Evolutionary conservation across 2,888 invertebrate genomes (phyloP).

Genomic region (Latrodectus hesperus): DNA sequence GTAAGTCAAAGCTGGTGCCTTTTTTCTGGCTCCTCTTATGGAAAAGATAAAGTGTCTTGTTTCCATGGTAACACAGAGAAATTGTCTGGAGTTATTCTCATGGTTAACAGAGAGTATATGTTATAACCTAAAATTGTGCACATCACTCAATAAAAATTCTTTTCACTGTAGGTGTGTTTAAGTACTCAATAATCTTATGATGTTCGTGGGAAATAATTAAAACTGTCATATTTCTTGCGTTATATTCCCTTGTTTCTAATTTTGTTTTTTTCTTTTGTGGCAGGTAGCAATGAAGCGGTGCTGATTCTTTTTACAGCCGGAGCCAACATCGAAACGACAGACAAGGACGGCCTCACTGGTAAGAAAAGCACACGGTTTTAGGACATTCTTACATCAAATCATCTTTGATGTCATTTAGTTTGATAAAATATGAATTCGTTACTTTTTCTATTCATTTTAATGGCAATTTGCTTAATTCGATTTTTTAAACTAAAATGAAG

Average conservation of each 20-base stretch:
- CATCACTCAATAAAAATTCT: not conserved
- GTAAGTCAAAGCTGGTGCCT: no score
- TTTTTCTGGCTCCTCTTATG: not conserved
- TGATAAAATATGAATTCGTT: no score
- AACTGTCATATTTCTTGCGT: no score
- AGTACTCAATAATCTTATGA: no score
- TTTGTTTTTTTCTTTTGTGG: not conserved
- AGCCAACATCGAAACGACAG: conserved; percentile 85
- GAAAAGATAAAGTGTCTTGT: not conserved
- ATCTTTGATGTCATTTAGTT: no score
- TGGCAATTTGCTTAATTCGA: no score
- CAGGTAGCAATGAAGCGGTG: conserved; percentile 91
- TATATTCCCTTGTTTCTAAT: not conserved
- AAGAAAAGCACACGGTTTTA: conserved; percentile 27
- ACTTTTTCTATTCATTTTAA: no score
- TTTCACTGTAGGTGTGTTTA: no score
- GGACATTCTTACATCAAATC: no score
- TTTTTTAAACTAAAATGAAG: no score
- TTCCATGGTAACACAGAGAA: not conserved
- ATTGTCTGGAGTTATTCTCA: not conserved
- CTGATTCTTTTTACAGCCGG: conserved; percentile 90
- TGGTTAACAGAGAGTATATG: not conserved
- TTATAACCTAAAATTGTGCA: not conserved
- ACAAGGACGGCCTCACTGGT: conserved; percentile 92
- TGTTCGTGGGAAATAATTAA: no score